A percentile compares a stretch with the other conserved stretches of the same genome.
Evolutionary conservation across 2,797 vertebrate species (phyloP).

Genomic region (Sciurus vulgaris): DNA sequence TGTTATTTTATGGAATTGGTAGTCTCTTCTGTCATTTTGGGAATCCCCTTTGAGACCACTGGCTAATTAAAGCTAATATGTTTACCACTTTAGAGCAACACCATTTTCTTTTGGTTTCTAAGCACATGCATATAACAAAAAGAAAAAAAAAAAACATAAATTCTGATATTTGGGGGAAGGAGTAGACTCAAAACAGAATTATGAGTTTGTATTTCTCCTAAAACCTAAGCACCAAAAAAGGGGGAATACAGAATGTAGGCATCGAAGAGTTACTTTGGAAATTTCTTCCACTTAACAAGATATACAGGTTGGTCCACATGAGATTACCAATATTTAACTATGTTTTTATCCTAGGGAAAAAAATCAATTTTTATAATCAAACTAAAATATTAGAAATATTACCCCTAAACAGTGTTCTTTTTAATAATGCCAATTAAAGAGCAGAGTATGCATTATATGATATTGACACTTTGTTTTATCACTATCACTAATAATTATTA

Average conservation of each 20-base stretch:
- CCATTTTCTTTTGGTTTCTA: neutral
- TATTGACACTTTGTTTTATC: neutral
- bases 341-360: neutral
- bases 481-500: constrained; percentile 10
- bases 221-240: neutral
- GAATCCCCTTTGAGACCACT: neutral
- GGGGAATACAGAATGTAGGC: neutral
- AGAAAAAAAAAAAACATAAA: neutral
- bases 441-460: neutral
- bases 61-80: neutral
- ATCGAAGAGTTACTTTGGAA: neutral
- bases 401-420: neutral
- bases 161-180: neutral
- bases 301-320: neutral
- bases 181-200: neutral
- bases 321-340: neutral
- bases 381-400: constrained; percentile 3
- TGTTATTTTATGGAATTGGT: neutral
- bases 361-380: neutral
- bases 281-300: constrained; percentile 29
- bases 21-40: neutral
- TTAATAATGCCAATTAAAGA: neutral
- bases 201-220: constrained; percentile 9
- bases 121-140: neutral
- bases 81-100: constrained; percentile 8